Conservation (phyloP, 2,888 invertebrate genomes). For the Notocelia uddmanniana region DNA sequence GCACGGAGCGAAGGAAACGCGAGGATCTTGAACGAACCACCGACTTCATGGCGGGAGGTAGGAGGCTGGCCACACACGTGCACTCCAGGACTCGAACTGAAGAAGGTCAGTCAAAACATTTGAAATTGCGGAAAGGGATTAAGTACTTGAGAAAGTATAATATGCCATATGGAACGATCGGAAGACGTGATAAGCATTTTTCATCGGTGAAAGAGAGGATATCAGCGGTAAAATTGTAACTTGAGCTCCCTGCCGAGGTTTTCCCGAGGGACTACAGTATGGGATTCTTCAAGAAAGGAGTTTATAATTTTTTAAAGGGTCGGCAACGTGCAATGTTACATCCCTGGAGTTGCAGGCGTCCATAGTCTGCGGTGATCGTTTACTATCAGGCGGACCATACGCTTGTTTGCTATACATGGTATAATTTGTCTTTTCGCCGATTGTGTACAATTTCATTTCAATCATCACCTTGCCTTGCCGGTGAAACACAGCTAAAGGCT, state of each 20-base stretch:
- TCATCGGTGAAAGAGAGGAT: no score
- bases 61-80: slow-evolving; percentile 92
- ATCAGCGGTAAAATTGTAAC: no score
- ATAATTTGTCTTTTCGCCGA: no score
- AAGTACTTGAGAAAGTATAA: background rate
- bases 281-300: no score
- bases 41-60: slow-evolving; percentile 93
- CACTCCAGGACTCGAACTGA: slow-evolving; percentile 93
- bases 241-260: no score
- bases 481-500: background rate
- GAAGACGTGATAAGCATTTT: background rate
- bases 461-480: background rate
- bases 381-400: no score
- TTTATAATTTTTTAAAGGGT: no score
- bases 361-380: no score
- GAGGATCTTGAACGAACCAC: slow-evolving; percentile 94
- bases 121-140: background rate
- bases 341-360: no score
- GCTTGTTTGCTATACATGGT: no score
- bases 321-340: no score
- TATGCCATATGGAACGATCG: background rate
- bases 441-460: background rate
- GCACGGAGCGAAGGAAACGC: slow-evolving; percentile 89
- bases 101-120: slow-evolving; percentile 85
- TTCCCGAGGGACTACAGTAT: no score